These are phyloP conservation scores for Bothrops jararaca DNA, from an alignment of 2,113 vertebrate species.

Conservation along the genomic window DNA sequence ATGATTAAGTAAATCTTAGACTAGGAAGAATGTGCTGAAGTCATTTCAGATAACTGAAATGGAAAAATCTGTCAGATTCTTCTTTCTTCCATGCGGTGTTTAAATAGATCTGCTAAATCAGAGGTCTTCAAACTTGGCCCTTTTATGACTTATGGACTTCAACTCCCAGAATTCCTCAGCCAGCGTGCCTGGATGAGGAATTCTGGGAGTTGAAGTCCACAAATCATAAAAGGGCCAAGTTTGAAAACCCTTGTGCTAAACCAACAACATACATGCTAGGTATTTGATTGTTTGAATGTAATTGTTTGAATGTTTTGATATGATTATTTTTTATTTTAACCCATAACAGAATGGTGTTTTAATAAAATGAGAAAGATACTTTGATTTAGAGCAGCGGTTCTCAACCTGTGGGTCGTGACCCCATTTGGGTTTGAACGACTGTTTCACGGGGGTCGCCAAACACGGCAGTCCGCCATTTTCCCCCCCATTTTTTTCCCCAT, in stretches of 20 bases:
- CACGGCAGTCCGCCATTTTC: no score
- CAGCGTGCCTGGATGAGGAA: no score
- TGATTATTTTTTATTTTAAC: not conserved
- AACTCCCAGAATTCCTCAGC: no score
- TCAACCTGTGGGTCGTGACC: no score
- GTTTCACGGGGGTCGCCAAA: no score
- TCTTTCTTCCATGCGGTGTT: not conserved
- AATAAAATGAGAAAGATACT: not conserved
- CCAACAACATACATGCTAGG: not conserved
- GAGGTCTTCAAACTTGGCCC: no score
- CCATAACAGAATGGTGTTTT: not conserved
- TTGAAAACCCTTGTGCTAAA: not conserved
- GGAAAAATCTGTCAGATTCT: not conserved
- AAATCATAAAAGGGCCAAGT: no score
- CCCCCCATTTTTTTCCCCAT: no score
- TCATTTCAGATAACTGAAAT: not conserved
- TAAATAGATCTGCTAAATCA: not conserved
- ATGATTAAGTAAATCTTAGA: not conserved
- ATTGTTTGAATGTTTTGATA: not conserved
- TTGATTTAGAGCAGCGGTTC: no score
- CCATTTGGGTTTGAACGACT: no score
- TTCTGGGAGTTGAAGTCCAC: no score
- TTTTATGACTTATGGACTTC: no score
- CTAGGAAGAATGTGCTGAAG: not conserved
- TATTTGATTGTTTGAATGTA: not conserved